Conservation (phyloP, 2,888 invertebrate genomes). For the Nycteola revayana region DNA sequence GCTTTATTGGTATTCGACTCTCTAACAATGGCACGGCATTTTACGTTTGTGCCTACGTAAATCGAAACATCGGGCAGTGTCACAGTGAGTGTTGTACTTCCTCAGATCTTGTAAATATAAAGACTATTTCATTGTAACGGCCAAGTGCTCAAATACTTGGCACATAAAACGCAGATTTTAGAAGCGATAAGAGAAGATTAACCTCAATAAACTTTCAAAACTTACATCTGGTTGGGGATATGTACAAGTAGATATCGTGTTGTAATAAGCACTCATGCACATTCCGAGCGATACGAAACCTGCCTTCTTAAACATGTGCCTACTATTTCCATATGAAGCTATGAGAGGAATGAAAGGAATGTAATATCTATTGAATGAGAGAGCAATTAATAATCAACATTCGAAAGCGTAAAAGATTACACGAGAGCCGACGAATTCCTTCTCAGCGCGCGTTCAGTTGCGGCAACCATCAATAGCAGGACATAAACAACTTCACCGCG, state of each 20-base stretch:
- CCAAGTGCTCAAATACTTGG: neutral
- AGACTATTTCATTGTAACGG: no score
- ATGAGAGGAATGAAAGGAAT: constrained; percentile 60
- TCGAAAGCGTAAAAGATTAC: constrained; percentile 75
- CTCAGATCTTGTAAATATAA: no score
- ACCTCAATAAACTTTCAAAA: constrained; percentile 18
- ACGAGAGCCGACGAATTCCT: constrained; percentile 67
- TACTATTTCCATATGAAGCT: constrained; percentile 46
- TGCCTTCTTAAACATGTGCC: constrained; percentile 36
- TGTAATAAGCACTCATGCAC: constrained; percentile 28
- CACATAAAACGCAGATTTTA: constrained; percentile 13
- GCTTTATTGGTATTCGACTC: no score
- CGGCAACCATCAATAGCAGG: constrained; percentile 47
- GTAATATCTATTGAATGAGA: constrained; percentile 66
- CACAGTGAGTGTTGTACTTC: no score
- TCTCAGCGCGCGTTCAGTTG: constrained; percentile 41
- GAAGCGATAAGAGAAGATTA: constrained; percentile 18
- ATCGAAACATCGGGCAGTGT: no score
- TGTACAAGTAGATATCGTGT: constrained; percentile 7
- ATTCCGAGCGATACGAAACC: constrained; percentile 28
- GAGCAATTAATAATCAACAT: constrained; percentile 73
- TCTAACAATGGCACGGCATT: no score
- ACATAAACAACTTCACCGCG: constrained; percentile 47
- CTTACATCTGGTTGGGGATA: constrained; percentile 8
- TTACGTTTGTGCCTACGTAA: no score